Percentiles rank a stretch among this genome's conserved stretches.
These are phyloP conservation scores for Blastomussa wellsi DNA, from an alignment of 92 coral and sea anemone genomes.

Conservation along the genomic window DNA sequence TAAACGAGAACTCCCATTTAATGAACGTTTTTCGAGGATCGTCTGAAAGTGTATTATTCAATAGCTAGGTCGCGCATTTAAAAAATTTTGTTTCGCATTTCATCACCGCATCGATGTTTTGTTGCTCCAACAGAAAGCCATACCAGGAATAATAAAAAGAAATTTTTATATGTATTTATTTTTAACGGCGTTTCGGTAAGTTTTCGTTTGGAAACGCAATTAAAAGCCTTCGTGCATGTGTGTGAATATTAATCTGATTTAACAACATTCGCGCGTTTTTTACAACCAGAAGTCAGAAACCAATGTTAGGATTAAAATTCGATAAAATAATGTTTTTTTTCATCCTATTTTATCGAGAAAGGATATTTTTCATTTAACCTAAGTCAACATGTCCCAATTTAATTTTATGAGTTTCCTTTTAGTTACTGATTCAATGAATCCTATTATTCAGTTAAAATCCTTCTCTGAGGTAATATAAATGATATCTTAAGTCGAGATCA, in stretches of 20 bases:
- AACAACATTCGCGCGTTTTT: neutral
- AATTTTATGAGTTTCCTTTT: conserved; percentile 15
- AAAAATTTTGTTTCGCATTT: neutral
- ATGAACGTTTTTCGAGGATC: neutral
- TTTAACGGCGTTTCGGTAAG: neutral
- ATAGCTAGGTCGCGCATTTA: neutral
- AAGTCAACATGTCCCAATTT: conserved; percentile 29
- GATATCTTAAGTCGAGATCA: conserved; percentile 18
- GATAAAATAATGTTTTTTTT: neutral
- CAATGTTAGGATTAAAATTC: neutral
- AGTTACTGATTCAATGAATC: conserved; percentile 5
- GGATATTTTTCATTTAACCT: conserved; percentile 9
- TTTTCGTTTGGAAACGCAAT: neutral
- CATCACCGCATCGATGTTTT: neutral
- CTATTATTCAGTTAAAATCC: conserved; percentile 13
- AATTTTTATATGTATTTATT: neutral
- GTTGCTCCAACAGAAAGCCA: neutral
- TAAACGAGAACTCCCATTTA: neutral
- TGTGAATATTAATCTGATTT: neutral
- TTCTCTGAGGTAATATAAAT: conserved; percentile 4
- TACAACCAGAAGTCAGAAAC: neutral
- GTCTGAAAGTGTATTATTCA: neutral
- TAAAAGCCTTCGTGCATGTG: neutral
- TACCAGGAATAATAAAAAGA: neutral
- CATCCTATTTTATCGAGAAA: neutral